phyloP scores from a whole-genome alignment of 2,113 vertebrate genomes.

The Condylura cristata region DNA sequence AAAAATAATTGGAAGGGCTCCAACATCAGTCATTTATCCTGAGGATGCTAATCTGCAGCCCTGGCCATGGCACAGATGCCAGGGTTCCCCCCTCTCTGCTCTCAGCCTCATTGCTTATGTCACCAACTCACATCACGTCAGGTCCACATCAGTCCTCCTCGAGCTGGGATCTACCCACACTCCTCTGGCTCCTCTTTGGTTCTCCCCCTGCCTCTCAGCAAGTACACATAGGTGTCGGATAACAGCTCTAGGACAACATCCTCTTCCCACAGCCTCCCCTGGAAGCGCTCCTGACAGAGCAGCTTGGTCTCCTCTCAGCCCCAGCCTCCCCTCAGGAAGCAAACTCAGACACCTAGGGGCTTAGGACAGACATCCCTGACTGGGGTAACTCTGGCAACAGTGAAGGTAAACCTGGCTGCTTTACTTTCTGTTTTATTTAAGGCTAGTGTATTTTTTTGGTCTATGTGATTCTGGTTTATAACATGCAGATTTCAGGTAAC shows the following conservation, averaged over 20 bases:
- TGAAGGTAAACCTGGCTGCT: background rate
- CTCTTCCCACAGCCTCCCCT: background rate
- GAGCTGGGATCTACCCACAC: background rate
- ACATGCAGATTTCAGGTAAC: no score
- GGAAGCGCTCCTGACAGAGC: background rate
- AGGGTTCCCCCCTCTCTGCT: background rate
- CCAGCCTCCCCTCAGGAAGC: background rate
- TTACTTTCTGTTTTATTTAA: no score
- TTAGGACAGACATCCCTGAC: background rate
- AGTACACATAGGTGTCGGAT: background rate
- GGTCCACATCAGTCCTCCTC: no score
- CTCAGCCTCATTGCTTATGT: background rate
- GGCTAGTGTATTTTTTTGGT: no score
- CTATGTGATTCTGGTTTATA: no score
- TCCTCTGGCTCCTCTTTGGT: background rate
- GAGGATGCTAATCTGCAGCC: background rate
- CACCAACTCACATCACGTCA: no score
- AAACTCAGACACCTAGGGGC: accelerated
- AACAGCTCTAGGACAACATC: background rate
- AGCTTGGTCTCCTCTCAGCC: accelerated
- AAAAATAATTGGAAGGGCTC: background rate
- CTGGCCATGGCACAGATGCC: background rate
- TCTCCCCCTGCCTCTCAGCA: background rate
- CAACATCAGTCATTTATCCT: background rate
- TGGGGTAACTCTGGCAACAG: accelerated